Evolutionary conservation across 2,888 invertebrate species (phyloP).

Genomic region (Apantesis nais): DNA sequence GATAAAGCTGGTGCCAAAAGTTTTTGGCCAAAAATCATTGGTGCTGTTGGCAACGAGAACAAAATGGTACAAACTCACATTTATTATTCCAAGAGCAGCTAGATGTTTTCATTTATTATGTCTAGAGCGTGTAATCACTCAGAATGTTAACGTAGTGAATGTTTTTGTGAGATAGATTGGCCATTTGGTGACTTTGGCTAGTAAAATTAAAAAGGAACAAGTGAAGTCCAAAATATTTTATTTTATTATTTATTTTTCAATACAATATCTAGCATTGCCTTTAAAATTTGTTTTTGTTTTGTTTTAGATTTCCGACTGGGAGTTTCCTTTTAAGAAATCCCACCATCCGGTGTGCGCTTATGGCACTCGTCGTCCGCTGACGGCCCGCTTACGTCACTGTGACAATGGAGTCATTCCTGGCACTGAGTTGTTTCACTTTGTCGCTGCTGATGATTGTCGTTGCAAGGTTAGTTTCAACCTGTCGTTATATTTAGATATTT

Average conservation of each 20-base stretch:
- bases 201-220: neutral
- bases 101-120: constrained; percentile 33
- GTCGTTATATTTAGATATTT: neutral
- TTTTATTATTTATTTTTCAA: neutral
- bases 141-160: constrained; percentile 24
- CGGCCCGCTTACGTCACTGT: constrained; percentile 89
- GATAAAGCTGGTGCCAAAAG: constrained; percentile 40
- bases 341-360: constrained; percentile 93
- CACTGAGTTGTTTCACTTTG: constrained; percentile 89
- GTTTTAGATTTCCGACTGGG: constrained; percentile 90
- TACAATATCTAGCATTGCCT: neutral
- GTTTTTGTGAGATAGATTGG: constrained; percentile 12
- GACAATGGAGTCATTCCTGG: constrained; percentile 88
- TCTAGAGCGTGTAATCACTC: constrained; percentile 31
- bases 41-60: constrained; percentile 36
- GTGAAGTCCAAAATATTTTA: neutral
- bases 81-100: constrained; percentile 25
- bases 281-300: neutral
- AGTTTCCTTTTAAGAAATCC: constrained; percentile 93
- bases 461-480: constrained; percentile 75
- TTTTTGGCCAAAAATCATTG: constrained; percentile 47
- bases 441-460: constrained; percentile 90
- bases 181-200: neutral
- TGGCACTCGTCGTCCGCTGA: constrained; percentile 86
- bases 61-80: constrained; percentile 28